Evolutionary conservation across 35 echinoderm and acorn worm genomes (phyloP).

Genomic region (Diadema setosum): DNA sequence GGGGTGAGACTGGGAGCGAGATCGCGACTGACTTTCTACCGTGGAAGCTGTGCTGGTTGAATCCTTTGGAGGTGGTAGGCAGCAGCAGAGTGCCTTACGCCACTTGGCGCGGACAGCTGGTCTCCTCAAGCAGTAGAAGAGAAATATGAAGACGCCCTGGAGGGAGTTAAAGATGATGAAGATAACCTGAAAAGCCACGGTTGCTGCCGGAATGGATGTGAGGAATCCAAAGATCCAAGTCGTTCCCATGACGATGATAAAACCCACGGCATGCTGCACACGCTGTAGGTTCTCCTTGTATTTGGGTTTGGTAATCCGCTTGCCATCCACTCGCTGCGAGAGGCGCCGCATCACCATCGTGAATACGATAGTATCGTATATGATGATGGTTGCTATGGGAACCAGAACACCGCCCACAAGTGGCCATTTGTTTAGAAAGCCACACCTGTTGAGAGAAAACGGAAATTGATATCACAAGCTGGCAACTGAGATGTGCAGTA

Average conservation of each 20-base stretch:
- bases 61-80: not conserved
- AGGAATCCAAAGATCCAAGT: conserved; percentile 55
- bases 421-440: not conserved
- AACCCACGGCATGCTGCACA: conserved; percentile 10
- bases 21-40: too few relatives aligned
- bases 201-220: conserved; percentile 7
- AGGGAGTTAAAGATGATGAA: conserved; percentile 76
- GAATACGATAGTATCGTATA: not conserved
- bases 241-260: conserved; percentile 43
- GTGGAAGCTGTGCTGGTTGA: too few relatives aligned
- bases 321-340: not conserved
- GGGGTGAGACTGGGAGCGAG: too few relatives aligned
- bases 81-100: not conserved
- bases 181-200: conserved; percentile 38
- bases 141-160: conserved; percentile 68
- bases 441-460: not conserved
- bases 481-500: too few relatives aligned
- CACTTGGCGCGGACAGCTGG: not conserved
- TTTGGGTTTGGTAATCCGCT: not conserved
- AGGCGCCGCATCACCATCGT: not conserved
- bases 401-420: not conserved
- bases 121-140: conserved; percentile 47
- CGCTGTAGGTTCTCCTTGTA: not conserved
- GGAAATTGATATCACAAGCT: too few relatives aligned
- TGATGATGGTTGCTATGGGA: not conserved